Percentiles rank a stretch among this genome's conserved stretches.
phyloP scores from a whole-genome alignment of 2,113 vertebrate genomes.

The Gymnorhina tibicen region DNA sequence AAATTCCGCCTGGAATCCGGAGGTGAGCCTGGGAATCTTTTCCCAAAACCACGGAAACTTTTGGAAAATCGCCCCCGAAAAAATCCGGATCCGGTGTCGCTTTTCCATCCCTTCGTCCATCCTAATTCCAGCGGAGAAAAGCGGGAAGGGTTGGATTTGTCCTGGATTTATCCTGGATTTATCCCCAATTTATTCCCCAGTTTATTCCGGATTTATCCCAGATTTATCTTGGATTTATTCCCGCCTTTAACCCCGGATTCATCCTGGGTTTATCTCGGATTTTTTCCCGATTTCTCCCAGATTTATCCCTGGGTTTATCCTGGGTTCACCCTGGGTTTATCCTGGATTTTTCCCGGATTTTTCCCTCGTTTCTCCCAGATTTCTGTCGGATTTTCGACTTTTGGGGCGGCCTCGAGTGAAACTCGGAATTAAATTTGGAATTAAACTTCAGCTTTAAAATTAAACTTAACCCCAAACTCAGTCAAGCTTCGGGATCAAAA shows the following conservation, averaged over 20 bases:
- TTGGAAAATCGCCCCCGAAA: background rate
- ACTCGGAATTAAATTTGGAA: too few species aligned
- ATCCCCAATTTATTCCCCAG: background rate
- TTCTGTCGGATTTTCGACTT: background rate
- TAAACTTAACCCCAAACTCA: too few species aligned
- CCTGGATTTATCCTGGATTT: background rate
- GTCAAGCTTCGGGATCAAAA: too few species aligned
- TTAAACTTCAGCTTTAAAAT: too few species aligned
- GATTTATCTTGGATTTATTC: background rate
- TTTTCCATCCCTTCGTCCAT: background rate
- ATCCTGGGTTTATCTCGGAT: background rate
- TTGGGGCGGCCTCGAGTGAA: too few species aligned
- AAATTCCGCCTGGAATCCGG: background rate
- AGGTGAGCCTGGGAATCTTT: background rate
- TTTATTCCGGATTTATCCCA: background rate
- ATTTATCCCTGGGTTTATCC: background rate
- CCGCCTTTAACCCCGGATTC: too few species aligned
- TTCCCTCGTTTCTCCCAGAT: background rate
- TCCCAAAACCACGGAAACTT: background rate
- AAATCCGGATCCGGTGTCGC: background rate
- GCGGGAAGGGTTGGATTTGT: background rate
- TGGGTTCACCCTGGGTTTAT: too few species aligned
- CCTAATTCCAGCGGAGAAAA: background rate
- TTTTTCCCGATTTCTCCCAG: too few species aligned
- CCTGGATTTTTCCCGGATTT: background rate